Conservation (phyloP, 2,888 invertebrate genomes). For the Hydraecia micacea region DNA sequence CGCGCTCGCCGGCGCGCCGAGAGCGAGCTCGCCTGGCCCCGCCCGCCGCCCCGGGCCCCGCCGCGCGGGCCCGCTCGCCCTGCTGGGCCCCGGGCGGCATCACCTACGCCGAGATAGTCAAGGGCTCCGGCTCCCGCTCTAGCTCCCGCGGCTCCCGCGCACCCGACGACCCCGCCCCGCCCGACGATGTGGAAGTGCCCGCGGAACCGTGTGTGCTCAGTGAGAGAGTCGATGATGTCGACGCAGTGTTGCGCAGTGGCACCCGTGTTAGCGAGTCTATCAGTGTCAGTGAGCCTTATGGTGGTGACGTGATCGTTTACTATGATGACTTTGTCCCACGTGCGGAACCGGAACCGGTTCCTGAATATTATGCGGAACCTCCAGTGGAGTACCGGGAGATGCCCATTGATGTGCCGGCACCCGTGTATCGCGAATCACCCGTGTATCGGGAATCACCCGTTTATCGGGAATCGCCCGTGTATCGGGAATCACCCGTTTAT, state of each 20-base stretch:
- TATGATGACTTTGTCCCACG: constrained; percentile 65
- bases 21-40: constrained; percentile 62
- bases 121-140: constrained; percentile 89
- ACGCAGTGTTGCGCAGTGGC: constrained; percentile 72
- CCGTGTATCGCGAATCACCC: constrained; percentile 35
- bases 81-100: constrained; percentile 94
- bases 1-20: constrained; percentile 87
- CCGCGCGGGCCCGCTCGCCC: constrained; percentile 74
- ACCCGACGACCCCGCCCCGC: constrained; percentile 63
- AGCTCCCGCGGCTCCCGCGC: constrained; percentile 78
- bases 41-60: constrained; percentile 54
- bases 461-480: constrained; percentile 37
- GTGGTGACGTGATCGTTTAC: constrained; percentile 73
- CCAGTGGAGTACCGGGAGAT: constrained; percentile 67
- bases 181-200: constrained; percentile 71
- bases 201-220: constrained; percentile 74
- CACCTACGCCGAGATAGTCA: constrained; percentile 95
- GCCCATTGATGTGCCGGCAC: constrained; percentile 61
- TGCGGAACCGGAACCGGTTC: constrained; percentile 49
- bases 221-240: constrained; percentile 68
- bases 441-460: constrained; percentile 39
- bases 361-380: constrained; percentile 65
- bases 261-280: constrained; percentile 75
- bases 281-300: constrained; percentile 83
- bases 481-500: constrained; percentile 34